Base-by-base conservation (phyloP, 2,888 invertebrate genomes). In the Pristionchus exspectatus region DNA sequence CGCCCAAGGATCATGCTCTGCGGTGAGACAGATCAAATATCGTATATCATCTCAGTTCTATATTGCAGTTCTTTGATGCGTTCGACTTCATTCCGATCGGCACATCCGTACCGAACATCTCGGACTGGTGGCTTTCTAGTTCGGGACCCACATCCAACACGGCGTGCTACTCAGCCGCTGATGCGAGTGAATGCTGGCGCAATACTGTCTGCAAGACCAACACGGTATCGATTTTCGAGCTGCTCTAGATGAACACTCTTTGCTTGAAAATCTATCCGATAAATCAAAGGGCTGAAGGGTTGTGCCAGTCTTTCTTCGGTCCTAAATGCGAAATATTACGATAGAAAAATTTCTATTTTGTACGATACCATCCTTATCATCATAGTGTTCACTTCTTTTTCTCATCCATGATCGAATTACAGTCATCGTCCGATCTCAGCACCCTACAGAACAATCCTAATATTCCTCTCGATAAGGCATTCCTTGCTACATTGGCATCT, bases 21-120 rank as follows among this genome's bases (percentile, higher is more conserved):
- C 5, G 38, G 38, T 38, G 38, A 38, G 38, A 38, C 10, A 50
- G 10, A 18, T 44, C 7, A 7, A 44, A 18, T 21, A 44, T 77
- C 30, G 24, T 66, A 9, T 18, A 9, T 30, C 72, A 66, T 1
- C 30, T 24, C 33, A 10, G 10, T 27, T 30, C 30, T 14, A n/a
- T 18, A 9, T 50, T 81, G 0, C 81, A 81, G 81, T 59, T 84
- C 59, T 33, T 84, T 21, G 21, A 0, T 4, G 2, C 4, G 7
- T 84, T 33, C 50, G 84, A 56, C 21, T 84, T 84, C 59, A 56
- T 84, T 10, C 84, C 84, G 5, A 59, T 59, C 59, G 84, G 84
- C 0, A 38, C 59, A 24, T 24, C 27, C 56, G 38, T 38, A 2
- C 84, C 84, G 14, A 59, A 59, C 59, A 18, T 83, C 83, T 30